phyloP scores from a whole-genome alignment of 2,888 invertebrate species.

The Polydrusus pterygomalis region DNA sequence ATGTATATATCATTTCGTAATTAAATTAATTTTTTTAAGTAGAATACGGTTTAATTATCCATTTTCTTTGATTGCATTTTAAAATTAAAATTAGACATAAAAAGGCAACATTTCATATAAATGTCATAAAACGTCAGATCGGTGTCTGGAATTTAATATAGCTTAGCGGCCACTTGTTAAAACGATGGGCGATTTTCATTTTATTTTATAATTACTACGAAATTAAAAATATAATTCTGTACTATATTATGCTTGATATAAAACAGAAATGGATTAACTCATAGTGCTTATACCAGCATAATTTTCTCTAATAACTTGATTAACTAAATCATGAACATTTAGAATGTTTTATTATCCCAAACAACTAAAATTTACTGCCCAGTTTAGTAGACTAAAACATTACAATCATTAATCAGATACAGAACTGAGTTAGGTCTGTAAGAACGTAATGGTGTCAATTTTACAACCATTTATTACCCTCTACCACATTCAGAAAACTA shows the following conservation, averaged over 20 bases:
- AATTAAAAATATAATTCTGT: no score
- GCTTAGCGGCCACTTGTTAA: no score
- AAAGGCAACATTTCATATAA: no score
- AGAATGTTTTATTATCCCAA: slow-evolving; percentile 41
- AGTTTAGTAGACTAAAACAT: slow-evolving; percentile 50
- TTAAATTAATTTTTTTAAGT: no score
- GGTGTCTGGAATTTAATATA: no score
- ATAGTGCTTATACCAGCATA: not conserved
- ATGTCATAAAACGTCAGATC: no score
- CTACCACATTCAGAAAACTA: slow-evolving; percentile 48
- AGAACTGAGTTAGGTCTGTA: slow-evolving; percentile 37
- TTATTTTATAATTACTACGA: no score
- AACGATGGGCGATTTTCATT: no score
- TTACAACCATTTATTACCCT: slow-evolving; percentile 52
- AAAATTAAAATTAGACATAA: no score
- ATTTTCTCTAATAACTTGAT: slow-evolving; percentile 23
- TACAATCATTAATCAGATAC: slow-evolving; percentile 51
- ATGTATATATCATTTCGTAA: no score
- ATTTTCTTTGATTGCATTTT: no score
- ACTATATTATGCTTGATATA: not conserved
- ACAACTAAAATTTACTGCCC: slow-evolving; percentile 53
- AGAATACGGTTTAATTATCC: no score
- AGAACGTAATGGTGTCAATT: slow-evolving; percentile 53
- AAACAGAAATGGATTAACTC: not conserved
- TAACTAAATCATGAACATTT: slow-evolving; percentile 37